phyloP scores from a whole-genome alignment of 1,140 invertebrate species.

The Camponotus vicinus region DNA sequence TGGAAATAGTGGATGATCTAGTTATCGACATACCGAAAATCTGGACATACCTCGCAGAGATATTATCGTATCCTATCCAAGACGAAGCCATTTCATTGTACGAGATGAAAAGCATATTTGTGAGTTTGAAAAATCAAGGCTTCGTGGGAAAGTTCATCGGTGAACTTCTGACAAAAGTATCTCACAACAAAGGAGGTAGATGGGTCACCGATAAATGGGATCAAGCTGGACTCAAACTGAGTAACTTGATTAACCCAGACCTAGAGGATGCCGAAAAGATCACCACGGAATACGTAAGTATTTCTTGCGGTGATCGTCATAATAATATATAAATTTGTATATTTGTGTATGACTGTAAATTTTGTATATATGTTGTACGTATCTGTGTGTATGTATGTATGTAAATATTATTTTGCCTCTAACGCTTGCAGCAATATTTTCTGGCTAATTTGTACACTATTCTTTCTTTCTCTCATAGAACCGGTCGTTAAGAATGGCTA shows the following conservation, averaged over 20 bases:
- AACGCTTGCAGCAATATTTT: no score
- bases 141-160: slow-evolving; percentile 86
- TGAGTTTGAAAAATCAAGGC: slow-evolving; percentile 79
- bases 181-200: slow-evolving; percentile 86
- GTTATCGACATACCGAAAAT: slow-evolving; percentile 92
- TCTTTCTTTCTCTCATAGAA: no score
- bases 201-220: slow-evolving; percentile 88
- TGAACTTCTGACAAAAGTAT: slow-evolving; percentile 86
- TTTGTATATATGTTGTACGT: neutral
- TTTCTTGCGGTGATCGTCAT: neutral
- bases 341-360: neutral
- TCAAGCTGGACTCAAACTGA: slow-evolving; percentile 87
- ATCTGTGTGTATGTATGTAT: no score
- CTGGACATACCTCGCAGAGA: slow-evolving; percentile 90
- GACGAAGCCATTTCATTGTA: slow-evolving; percentile 84
- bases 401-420: no score
- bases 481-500: no score
- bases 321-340: neutral
- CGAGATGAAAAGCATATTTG: slow-evolving; percentile 83
- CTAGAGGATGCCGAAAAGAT: slow-evolving; percentile 87
- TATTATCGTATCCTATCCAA: slow-evolving; percentile 86
- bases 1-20: slow-evolving; percentile 88
- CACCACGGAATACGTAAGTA: slow-evolving; percentile 89
- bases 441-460: no score
- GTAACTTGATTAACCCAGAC: slow-evolving; percentile 86